Evolutionary conservation across 2,113 vertebrate species (phyloP), one percentile per base, ranked within the genome.

Genomic region (Poeciliopsis prolifica): DNA sequence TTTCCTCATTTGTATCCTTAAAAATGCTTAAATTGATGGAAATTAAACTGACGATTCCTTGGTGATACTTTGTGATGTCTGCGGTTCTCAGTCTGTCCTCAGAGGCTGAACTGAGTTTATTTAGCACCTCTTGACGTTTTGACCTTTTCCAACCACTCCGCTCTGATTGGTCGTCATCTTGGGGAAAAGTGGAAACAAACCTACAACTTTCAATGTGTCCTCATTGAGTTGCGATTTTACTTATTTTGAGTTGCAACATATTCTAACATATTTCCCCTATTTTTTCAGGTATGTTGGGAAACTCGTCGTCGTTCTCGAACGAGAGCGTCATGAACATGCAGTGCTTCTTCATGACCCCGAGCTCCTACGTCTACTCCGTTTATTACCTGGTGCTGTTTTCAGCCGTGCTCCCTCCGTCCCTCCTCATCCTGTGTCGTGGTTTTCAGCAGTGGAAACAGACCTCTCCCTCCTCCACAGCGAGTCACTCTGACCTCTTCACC

Each of bases 401-500:
- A 4, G 7, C 71, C 40, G 7, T 81, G 0, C n/a, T 78, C 42
- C 85, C 85, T 13, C 28, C 72, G 40, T 76, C 5, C 29, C 5
- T 61, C 65, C 0, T 66, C 22, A 4, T 83, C 61, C 40, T 84
- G 66, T 35, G 51, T 33, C 72, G 60, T 10, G 69, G 78, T 13
- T 4, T 67, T 9, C 72, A 66, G 7, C 42, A 33, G 40, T 54
- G 61, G 61, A 1, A 26, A 26, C 7, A n/a, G 15, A 72, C 44
- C 17, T 1, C 26, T 24, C 15, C 61, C 62, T 37, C 44, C 22
- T 33, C 48, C n/a, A 54, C 60, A 2, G 6, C 5, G 15, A 75
- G 78, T 33, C 78, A 79, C 62, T 65, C 70, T 0, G 79, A 85
- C 64, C 24, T 2, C 77, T 61, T 85, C n/a, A 73, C 65, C 61